These are phyloP conservation scores for Rhyzopertha dominica DNA, from an alignment of 1,140 invertebrate species.

Conservation along the genomic window DNA sequence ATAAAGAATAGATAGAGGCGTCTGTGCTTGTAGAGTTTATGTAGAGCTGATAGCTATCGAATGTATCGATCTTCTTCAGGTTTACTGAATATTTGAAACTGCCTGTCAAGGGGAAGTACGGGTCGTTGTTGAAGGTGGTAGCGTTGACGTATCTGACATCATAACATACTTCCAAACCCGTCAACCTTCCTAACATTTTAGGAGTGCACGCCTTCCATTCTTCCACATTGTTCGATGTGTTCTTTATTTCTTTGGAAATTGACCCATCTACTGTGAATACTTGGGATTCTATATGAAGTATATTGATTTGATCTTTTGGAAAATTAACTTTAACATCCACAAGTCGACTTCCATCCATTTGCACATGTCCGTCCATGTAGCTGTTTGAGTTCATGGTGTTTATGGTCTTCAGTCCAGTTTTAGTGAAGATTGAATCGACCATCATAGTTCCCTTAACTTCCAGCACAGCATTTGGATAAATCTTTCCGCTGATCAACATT, in stretches of 20 bases:
- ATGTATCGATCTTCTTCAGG: slow-evolving; percentile 17
- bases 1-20: slow-evolving; percentile 7
- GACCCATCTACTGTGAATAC: slow-evolving; percentile 13
- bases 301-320: slow-evolving; percentile 62
- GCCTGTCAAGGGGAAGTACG: slow-evolving; percentile 59
- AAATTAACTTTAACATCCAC: slow-evolving; percentile 56
- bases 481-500: slow-evolving; percentile 65
- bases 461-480: slow-evolving; percentile 63
- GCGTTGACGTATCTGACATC: slow-evolving; percentile 55
- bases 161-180: slow-evolving; percentile 61
- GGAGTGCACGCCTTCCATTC: slow-evolving; percentile 15
- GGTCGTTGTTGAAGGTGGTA: slow-evolving; percentile 45
- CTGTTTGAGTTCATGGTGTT: slow-evolving; percentile 61
- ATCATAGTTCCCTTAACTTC: slow-evolving; percentile 58
- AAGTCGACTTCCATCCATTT: slow-evolving; percentile 51
- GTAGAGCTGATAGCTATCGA: slow-evolving; percentile 16
- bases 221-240: slow-evolving; percentile 7
- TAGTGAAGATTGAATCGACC: slow-evolving; percentile 57
- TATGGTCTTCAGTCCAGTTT: slow-evolving; percentile 58
- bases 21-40: slow-evolving; percentile 5
- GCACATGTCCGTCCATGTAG: slow-evolving; percentile 53
- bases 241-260: neutral
- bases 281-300: slow-evolving; percentile 44
- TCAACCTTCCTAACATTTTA: slow-evolving; percentile 45
- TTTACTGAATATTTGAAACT: slow-evolving; percentile 18